These are phyloP conservation scores for Timema podura DNA, from an alignment of 2,888 invertebrate genomes.

Conservation along the genomic window DNA sequence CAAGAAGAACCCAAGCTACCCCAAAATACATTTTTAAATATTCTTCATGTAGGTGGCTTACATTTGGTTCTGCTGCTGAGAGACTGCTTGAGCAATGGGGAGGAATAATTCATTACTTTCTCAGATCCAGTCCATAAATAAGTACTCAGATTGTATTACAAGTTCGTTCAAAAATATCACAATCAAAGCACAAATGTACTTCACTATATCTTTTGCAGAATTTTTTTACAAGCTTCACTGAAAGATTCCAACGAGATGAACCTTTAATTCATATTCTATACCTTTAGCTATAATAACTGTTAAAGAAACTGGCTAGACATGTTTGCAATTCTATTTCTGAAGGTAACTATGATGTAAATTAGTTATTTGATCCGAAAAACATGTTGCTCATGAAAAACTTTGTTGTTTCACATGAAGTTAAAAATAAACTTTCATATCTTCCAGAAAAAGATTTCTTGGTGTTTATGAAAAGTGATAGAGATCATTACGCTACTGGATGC, in stretches of 20 bases:
- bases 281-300: neutral
- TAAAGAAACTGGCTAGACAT: neutral
- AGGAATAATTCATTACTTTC: slow-evolving; percentile 11
- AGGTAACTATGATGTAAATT: neutral
- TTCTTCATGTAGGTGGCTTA: neutral
- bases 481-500: neutral
- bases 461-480: neutral
- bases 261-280: slow-evolving; percentile 4
- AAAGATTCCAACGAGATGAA: neutral
- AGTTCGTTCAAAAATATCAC: slow-evolving; percentile 8
- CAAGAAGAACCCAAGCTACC: neutral
- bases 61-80: slow-evolving; percentile 10
- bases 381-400: slow-evolving; percentile 5
- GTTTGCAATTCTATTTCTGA: neutral
- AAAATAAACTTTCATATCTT: neutral
- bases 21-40: neutral
- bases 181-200: neutral
- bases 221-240: neutral
- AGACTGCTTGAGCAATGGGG: slow-evolving; percentile 7
- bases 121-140: slow-evolving; percentile 7
- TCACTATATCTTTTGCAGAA: neutral
- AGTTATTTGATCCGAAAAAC: neutral
- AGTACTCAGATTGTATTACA: neutral
- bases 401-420: neutral
- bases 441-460: neutral